Percentiles rank a stretch among this genome's conserved stretches.
Evolutionary conservation across 2,888 invertebrate genomes (phyloP).

Genomic region (Luperina nickerlii): DNA sequence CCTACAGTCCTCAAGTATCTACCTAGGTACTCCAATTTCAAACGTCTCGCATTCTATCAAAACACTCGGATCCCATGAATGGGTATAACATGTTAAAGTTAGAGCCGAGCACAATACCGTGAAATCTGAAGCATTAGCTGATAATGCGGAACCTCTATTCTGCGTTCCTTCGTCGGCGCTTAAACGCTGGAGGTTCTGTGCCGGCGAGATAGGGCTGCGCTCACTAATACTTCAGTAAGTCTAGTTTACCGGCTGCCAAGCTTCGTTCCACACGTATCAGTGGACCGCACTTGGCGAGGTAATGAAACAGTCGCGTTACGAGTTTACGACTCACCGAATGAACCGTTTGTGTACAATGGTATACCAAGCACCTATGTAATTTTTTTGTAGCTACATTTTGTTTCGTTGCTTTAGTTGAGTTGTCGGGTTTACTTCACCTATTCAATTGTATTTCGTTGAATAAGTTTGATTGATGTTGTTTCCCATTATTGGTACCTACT

Average conservation of each 20-base stretch:
- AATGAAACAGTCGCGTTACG: constrained; percentile 68
- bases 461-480: not conserved
- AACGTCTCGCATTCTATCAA: constrained; percentile 38
- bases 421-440: not conserved
- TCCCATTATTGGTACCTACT: not conserved
- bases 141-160: constrained; percentile 57
- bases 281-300: constrained; percentile 73
- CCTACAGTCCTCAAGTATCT: not conserved
- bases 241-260: constrained; percentile 69
- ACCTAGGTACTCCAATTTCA: constrained; percentile 32
- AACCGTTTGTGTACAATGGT: constrained; percentile 39
- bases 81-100: constrained; percentile 50
- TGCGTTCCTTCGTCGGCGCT: constrained; percentile 52
- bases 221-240: constrained; percentile 78
- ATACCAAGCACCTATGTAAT: constrained; percentile 34
- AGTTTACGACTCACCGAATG: constrained; percentile 52
- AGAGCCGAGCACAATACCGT: constrained; percentile 47
- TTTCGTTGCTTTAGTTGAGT: constrained; percentile 4
- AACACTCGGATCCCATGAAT: constrained; percentile 50
- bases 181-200: constrained; percentile 63
- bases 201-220: constrained; percentile 70
- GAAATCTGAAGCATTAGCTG: constrained; percentile 60
- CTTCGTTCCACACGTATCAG: constrained; percentile 72
- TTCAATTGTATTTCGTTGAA: not conserved
- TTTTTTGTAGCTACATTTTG: constrained; percentile 44